These are phyloP conservation scores for Tarsius wallacei DNA, from an alignment of 2,797 vertebrate species.

Conservation along the genomic window DNA sequence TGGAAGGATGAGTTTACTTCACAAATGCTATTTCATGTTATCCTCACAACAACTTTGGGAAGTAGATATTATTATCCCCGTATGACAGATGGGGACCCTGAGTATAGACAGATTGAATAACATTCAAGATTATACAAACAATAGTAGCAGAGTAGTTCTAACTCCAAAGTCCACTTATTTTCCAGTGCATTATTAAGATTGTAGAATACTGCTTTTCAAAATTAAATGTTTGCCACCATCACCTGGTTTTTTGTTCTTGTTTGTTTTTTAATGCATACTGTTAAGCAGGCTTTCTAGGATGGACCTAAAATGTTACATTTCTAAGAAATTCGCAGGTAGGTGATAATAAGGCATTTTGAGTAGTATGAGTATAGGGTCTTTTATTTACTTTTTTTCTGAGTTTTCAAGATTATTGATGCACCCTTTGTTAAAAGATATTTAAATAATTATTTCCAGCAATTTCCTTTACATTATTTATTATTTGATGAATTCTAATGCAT, in stretches of 20 bases:
- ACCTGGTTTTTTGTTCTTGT: neutral
- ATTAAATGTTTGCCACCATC: neutral
- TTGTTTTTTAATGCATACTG: neutral
- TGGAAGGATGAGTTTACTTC: neutral
- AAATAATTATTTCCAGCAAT: neutral
- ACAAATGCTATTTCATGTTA: neutral
- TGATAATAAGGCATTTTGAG: neutral
- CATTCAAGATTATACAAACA: neutral
- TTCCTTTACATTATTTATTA: constrained; percentile 12
- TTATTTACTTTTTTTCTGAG: neutral
- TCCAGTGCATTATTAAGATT: neutral
- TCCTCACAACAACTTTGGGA: neutral
- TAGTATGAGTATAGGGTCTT: neutral
- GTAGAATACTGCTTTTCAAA: neutral
- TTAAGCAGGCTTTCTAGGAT: neutral
- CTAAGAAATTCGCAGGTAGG: neutral
- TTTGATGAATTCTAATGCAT: constrained; percentile 52
- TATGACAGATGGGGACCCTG: neutral
- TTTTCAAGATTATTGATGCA: neutral
- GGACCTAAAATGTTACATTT: neutral
- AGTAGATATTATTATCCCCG: neutral
- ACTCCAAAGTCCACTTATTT: constrained; percentile 22
- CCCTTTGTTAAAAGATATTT: constrained; percentile 10
- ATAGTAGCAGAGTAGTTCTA: neutral
- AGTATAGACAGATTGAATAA: neutral